Evolutionary conservation across 1,140 invertebrate species (phyloP).

Genomic region (Delia radicum): DNA sequence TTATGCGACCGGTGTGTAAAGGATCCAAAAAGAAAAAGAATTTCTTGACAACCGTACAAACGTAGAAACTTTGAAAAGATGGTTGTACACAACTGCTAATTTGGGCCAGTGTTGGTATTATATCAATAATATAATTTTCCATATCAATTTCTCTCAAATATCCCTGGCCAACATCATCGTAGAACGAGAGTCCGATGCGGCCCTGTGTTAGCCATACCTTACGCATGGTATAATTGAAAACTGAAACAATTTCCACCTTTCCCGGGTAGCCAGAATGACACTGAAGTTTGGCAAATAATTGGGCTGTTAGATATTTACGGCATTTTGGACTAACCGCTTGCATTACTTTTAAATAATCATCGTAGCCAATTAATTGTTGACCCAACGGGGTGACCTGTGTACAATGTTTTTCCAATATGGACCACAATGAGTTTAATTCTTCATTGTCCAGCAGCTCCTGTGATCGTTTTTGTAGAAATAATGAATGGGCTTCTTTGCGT

Average conservation of each 20-base stretch:
- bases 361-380: constrained; percentile 83
- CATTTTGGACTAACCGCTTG: constrained; percentile 70
- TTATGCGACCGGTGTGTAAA: constrained; percentile 79
- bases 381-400: constrained; percentile 69
- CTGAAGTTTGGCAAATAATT: constrained; percentile 83
- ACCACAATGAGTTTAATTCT: constrained; percentile 84
- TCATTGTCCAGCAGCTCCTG: constrained; percentile 81
- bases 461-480: constrained; percentile 82
- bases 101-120: constrained; percentile 88
- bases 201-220: constrained; percentile 94
- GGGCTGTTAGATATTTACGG: constrained; percentile 77
- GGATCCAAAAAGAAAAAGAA: constrained; percentile 96
- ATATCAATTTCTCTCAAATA: constrained; percentile 88
- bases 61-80: constrained; percentile 94
- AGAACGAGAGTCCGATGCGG: constrained; percentile 86
- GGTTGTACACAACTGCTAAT: constrained; percentile 82
- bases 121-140: constrained; percentile 91
- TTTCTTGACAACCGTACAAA: constrained; percentile 92
- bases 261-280: constrained; percentile 74
- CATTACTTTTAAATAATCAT: constrained; percentile 78
- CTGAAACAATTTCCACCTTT: constrained; percentile 74
- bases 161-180: constrained; percentile 90
- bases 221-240: constrained; percentile 95
- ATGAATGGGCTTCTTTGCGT: constrained; percentile 82
- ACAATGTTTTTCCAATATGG: constrained; percentile 77